A percentile compares a stretch with the other conserved stretches of the same genome.
Evolutionary conservation across 2,113 vertebrate species (phyloP).

Genomic region (Rhegmatorhina hoffmannsi): DNA sequence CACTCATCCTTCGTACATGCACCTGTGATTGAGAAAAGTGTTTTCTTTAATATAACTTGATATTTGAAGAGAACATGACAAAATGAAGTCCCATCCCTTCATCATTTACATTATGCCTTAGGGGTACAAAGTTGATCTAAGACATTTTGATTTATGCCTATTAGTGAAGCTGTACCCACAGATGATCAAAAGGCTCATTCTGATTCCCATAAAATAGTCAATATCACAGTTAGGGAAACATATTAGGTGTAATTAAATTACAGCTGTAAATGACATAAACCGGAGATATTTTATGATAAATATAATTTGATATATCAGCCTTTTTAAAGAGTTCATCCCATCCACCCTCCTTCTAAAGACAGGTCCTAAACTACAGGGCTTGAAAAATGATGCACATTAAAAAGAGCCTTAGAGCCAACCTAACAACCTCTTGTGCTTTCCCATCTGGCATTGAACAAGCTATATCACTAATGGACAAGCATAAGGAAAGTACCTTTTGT

Average conservation of each 20-base stretch:
- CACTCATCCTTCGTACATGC: conserved; percentile 61
- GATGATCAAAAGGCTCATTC: conserved; percentile 46
- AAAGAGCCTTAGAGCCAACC: background rate
- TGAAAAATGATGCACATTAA: background rate
- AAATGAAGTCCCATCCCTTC: conserved; percentile 68
- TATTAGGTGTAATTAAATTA: conserved; percentile 47
- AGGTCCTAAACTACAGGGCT: background rate
- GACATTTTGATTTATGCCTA: conserved; percentile 66
- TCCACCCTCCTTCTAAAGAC: background rate
- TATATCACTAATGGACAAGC: background rate
- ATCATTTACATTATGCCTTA: conserved; percentile 70
- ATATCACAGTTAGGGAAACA: conserved; percentile 40
- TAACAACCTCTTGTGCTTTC: background rate
- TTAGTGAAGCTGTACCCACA: conserved; percentile 46
- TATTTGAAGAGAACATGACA: conserved; percentile 77
- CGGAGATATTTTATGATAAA: conserved; percentile 33
- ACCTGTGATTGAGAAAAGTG: conserved; percentile 75
- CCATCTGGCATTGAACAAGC: background rate
- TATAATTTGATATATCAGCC: background rate
- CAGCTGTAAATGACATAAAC: conserved; percentile 36
- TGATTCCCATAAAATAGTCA: conserved; percentile 59
- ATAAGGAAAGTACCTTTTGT: background rate
- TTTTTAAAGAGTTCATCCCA: conserved; percentile 20
- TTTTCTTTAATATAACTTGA: conserved; percentile 79
- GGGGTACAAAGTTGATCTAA: conserved; percentile 71